Evolutionary conservation across 92 coral and sea anemone genomes (phyloP), one percentile per base, ranked within the genome.

Genomic region (Porites cylindrica): DNA sequence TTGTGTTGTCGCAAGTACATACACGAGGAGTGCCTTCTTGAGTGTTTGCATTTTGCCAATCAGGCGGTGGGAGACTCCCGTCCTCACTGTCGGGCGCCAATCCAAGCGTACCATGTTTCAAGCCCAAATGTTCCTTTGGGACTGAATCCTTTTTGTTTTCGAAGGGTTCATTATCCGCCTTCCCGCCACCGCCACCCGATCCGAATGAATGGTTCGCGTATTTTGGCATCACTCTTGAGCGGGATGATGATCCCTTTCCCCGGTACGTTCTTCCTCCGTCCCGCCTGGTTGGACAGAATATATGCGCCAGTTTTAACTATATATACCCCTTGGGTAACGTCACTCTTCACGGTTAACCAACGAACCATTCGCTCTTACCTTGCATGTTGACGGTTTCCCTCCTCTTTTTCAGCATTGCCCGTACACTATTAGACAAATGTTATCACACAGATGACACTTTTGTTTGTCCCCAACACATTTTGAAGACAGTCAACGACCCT

Each of bases 391-490:
- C 32, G 32, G 32, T 29, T 29, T 29, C 32, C 32, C 32, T 29
- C 32, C 1, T 29, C 32, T 29, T 2, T 1, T 1, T 29, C 1
- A 29, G 32, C 2, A 2, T 29, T 29, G 32, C 32, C 32, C 32
- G 2, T 38, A 74, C 52, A 7, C 20, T 80, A 1, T 32, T 91
- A 26, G 69, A 51, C 9, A 81, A 88, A 19, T 85, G 95, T 81
- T 76, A 66, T 26, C 75, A 47, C 2, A 47, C 89, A 56, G 68
- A 81, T 6, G 21, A 32, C 10, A 64, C 77, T 1, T 38, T 81
- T 51, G 51, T 92, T 6, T 92, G 86, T 7, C 92, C 90, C 17
- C 61, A 20, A 10, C 64, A 85, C 72, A 64, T 89, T 2, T 20
- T 92, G 29, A 54, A 85, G 6, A 13, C 29, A 5, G 82, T 88